A percentile compares a stretch with the other conserved stretches of the same genome.
These are phyloP conservation scores for Brachypterus glaber DNA, from an alignment of 2,888 invertebrate genomes.

Conservation along the genomic window DNA sequence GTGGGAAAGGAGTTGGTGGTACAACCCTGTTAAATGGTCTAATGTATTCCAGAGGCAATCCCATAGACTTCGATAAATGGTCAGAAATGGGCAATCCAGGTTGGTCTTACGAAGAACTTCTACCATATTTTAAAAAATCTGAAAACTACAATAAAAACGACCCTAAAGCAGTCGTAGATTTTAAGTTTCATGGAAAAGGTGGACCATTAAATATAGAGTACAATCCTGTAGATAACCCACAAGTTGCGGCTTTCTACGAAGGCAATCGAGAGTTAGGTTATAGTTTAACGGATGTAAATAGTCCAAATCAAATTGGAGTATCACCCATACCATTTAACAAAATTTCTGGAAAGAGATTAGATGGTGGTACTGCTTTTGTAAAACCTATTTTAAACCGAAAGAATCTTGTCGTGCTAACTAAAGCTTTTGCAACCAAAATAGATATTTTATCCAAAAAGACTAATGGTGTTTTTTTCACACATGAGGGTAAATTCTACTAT, in stretches of 20 bases:
- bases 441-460: constrained; percentile 38
- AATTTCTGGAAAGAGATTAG: constrained; percentile 60
- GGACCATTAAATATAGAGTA: constrained; percentile 8
- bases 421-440: constrained; percentile 48
- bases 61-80: constrained; percentile 42
- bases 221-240: not conserved
- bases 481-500: constrained; percentile 39
- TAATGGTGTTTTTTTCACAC: constrained; percentile 49
- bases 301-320: constrained; percentile 50
- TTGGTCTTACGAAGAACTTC: constrained; percentile 49
- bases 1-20: constrained; percentile 46
- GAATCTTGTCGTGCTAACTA: constrained; percentile 50
- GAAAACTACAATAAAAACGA: constrained; percentile 6
- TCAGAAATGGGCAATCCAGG: constrained; percentile 29
- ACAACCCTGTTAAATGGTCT: constrained; percentile 42
- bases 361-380: constrained; percentile 65
- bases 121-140: constrained; percentile 41
- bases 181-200: constrained; percentile 5
- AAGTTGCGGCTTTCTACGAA: constrained; percentile 45
- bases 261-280: constrained; percentile 59
- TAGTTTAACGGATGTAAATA: constrained; percentile 58
- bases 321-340: constrained; percentile 57
- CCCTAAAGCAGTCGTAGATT: constrained; percentile 2
- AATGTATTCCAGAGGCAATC: constrained; percentile 42
- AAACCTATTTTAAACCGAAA: constrained; percentile 49